These are phyloP conservation scores for Apis cerana DNA, from an alignment of 1,140 invertebrate genomes.

Conservation along the genomic window DNA sequence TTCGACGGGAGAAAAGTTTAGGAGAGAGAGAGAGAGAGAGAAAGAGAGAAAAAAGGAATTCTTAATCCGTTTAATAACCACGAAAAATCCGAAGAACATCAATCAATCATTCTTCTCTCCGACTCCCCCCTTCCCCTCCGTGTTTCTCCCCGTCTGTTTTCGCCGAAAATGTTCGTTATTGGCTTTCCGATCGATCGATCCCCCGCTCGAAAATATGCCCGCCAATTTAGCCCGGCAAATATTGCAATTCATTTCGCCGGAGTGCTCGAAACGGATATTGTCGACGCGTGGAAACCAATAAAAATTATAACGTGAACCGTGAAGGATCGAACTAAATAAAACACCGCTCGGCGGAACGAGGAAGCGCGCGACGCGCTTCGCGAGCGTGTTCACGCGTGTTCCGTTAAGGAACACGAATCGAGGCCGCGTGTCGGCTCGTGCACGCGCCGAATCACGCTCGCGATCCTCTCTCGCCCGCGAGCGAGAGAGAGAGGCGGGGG, in stretches of 20 bases:
- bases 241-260: conserved; percentile 35
- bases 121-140: background rate
- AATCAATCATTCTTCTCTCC: background rate
- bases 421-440: background rate
- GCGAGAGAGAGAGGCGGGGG: background rate
- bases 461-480: background rate
- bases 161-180: conserved; percentile 31
- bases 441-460: background rate
- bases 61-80: background rate
- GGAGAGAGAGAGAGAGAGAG: too few species aligned
- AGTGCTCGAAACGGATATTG: conserved; percentile 27
- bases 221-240: conserved; percentile 23
- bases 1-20: too few species aligned
- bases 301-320: conserved; percentile 31
- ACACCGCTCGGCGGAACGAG: background rate
- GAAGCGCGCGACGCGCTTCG: background rate
- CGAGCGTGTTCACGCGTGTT: background rate
- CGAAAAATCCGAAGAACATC: background rate
- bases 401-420: conserved; percentile 26
- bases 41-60: too few species aligned
- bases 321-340: conserved; percentile 29
- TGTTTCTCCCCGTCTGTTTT: background rate
- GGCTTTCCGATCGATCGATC: conserved; percentile 17
- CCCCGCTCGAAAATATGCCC: conserved; percentile 21
- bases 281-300: conserved; percentile 17